Evolutionary conservation across 2,888 invertebrate species (phyloP), one percentile per base, ranked within the genome.

Genomic region (Pristionchus mayeri): DNA sequence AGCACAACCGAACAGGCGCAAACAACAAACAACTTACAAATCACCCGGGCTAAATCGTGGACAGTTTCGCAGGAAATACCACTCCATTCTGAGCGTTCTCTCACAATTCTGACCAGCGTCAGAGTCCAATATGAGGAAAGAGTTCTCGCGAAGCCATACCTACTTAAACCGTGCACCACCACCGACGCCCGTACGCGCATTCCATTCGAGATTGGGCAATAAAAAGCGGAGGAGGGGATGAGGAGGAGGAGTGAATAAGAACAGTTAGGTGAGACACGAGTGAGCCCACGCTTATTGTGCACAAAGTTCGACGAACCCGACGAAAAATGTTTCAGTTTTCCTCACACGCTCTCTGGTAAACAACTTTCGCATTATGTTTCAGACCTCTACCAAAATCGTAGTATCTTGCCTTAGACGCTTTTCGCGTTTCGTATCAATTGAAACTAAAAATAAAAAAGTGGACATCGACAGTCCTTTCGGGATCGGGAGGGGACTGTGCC

Each of bases 191-290:
- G 63, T 13, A n/a, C 27, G 7, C 54, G 57, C 63, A 63, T 63
- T 63, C 63, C 63, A 63, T 63, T 63, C 63, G 37, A 63, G 63
- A 63, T 63, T 63, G 63, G 34, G 63, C 63, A 63, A 63, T 63
- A 63, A 63, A 63, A 63, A 63, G 34, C 18, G 21, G 57, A 16
- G 57, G 57, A 24, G 30, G 57, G 30, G 11, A 30, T 24, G 34
- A 30, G 63, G 34, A 30, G 63, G 34, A 63, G 63, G 34, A 63
- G 63, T 34, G 34, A 27, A 27, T 18, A n/a, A n/a, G 16, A 63
- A 63, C 63, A 7, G 63, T 63, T 63, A 63, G 63, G 34, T 63
- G 34, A 63, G 63, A 63, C 21, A 34, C 34, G 34, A n/a, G n/a
- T n/a, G n/a, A 34, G 18, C 63, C 63, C 63, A 63, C 63, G 63